Conservation (phyloP, 1,140 invertebrate species). For the Arion vulgaris region DNA sequence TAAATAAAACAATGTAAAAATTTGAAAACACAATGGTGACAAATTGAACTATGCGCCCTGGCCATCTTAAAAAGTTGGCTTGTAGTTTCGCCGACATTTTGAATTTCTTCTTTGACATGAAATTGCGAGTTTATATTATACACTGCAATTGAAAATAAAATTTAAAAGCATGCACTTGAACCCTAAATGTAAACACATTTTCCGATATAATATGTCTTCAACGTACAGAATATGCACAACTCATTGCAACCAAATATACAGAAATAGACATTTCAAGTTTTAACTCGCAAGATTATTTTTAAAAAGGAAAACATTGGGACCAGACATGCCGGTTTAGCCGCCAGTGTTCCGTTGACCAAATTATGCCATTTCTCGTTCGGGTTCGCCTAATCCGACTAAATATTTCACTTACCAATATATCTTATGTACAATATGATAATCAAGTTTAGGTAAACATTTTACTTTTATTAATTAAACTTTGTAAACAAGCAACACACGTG, state of each 20-base stretch:
- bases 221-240: background rate
- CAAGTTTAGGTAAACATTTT: slow-evolving; percentile 72
- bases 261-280: background rate
- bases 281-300: background rate
- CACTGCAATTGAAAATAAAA: no score
- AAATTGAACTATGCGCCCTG: background rate
- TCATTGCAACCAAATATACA: background rate
- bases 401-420: background rate
- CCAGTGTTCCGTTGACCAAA: background rate
- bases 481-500: slow-evolving; percentile 33
- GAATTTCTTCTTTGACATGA: background rate
- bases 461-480: slow-evolving; percentile 20
- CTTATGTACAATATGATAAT: background rate
- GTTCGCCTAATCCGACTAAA: no score
- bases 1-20: no score
- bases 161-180: no score
- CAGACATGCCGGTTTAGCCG: background rate
- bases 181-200: no score
- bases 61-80: background rate
- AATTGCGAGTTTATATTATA: no score
- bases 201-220: no score
- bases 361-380: no score
- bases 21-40: no score
- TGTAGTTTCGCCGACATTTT: background rate
- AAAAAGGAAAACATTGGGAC: background rate